A percentile compares a stretch with the other conserved stretches of the same genome.
These are phyloP conservation scores for Mormyrops boulengeri DNA, from an alignment of 2,797 vertebrate species.

Conservation along the genomic window DNA sequence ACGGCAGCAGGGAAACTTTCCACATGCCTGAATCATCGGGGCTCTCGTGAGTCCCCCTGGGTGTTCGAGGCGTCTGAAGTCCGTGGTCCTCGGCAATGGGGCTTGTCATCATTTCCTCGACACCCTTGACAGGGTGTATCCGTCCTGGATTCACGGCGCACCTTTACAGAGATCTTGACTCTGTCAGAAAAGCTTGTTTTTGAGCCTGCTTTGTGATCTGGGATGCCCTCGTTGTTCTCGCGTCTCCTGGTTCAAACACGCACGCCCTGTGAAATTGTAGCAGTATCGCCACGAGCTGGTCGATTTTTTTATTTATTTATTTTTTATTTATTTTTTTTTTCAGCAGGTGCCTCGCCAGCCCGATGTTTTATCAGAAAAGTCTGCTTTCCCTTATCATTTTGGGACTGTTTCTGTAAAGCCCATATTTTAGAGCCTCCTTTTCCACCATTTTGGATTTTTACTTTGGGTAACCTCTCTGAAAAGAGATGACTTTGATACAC, in stretches of 20 bases:
- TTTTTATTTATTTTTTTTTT: too few species aligned
- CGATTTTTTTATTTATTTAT: too few species aligned
- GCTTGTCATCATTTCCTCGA: background rate
- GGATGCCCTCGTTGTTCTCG: background rate
- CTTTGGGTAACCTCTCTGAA: background rate
- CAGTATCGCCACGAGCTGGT: background rate
- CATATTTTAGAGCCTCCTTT: background rate
- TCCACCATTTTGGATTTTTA: background rate
- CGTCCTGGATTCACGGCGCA: background rate
- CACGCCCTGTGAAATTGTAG: background rate
- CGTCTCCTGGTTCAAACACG: background rate
- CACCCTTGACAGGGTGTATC: background rate
- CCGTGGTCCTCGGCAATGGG: background rate
- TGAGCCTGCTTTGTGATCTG: background rate
- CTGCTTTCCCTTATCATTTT: background rate
- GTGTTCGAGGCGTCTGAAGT: background rate
- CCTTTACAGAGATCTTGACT: background rate
- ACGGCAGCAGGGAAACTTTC: background rate
- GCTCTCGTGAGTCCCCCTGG: background rate
- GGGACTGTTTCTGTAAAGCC: background rate
- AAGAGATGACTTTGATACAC: background rate
- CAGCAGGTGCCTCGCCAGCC: background rate
- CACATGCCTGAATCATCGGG: background rate
- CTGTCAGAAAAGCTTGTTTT: background rate
- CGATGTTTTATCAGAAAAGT: background rate